Conservation (phyloP, 2,113 vertebrate genomes). For the Atractosteus spatula region DNA sequence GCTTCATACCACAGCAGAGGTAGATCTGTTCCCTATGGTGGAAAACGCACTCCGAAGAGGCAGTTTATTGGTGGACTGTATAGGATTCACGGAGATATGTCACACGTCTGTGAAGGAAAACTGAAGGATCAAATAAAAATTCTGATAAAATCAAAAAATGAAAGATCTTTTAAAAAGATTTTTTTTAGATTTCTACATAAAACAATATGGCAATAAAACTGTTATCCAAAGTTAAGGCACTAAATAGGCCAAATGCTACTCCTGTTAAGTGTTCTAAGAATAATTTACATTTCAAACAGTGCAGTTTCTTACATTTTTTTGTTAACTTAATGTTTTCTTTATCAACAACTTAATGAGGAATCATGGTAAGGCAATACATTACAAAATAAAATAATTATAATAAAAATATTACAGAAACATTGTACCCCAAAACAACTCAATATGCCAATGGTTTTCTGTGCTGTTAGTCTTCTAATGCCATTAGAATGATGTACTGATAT, state of each 20-base stretch:
- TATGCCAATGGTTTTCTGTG: conserved; percentile 66
- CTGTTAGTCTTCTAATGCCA: conserved; percentile 84
- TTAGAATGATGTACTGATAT: conserved; percentile 83
- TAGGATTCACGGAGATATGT: conserved; percentile 67
- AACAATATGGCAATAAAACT: conserved; percentile 86
- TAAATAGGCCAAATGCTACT: conserved; percentile 84
- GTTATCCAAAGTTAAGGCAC: conserved; percentile 94
- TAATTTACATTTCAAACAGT: conserved; percentile 99
- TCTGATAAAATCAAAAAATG: conserved; percentile 68
- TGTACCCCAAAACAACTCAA: conserved; percentile 77
- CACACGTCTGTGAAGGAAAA: conserved; percentile 54
- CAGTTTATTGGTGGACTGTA: conserved; percentile 70
- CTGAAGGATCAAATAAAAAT: conserved; percentile 27
- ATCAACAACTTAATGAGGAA: conserved; percentile 80
- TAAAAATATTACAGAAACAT: conserved; percentile 72
- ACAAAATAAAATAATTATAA: conserved; percentile 66
- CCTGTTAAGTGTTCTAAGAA: conserved; percentile 94
- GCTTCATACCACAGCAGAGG: conserved; percentile 43
- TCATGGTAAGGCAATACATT: conserved; percentile 91
- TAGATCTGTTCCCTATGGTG: conserved; percentile 41
- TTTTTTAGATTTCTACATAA: conserved; percentile 59
- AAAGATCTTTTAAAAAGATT: conserved; percentile 51
- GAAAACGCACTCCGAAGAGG: conserved; percentile 63
- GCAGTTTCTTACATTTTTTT: conserved; percentile 85
- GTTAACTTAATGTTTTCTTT: conserved; percentile 94